phyloP scores from a whole-genome alignment of 1,140 invertebrate genomes.

The Procambarus clarkii region DNA sequence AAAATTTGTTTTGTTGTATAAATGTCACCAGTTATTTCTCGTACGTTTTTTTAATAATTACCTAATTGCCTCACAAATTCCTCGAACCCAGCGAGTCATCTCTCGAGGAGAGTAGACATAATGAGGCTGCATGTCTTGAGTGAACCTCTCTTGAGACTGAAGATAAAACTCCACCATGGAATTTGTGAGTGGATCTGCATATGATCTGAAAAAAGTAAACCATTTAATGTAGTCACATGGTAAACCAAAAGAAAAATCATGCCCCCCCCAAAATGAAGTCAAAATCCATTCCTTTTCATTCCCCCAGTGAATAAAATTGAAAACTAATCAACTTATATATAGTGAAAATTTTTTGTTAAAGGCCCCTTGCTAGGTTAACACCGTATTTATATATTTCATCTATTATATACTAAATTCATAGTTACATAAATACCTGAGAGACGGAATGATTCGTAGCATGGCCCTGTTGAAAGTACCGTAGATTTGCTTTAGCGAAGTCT shows the following conservation, averaged over 20 bases:
- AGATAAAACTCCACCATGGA: conserved; percentile 99
- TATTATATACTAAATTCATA: no score
- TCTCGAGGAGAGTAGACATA: conserved; percentile 99
- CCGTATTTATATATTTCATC: no score
- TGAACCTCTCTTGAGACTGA: conserved; percentile 97
- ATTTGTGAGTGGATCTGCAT: conserved; percentile 96
- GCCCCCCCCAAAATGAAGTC: no score
- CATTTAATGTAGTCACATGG: neutral
- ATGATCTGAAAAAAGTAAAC: conserved; percentile 80
- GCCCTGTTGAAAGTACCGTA: conserved; percentile 83
- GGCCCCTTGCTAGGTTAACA: no score
- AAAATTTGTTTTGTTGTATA: no score
- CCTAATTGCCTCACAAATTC: conserved; percentile 98
- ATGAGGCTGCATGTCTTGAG: conserved; percentile 99
- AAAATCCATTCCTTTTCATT: no score
- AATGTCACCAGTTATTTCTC: no score
- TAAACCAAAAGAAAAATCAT: neutral
- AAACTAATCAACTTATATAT: no score
- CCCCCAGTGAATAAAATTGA: no score
- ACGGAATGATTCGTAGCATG: conserved; percentile 80
- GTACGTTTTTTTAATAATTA: conserved; percentile 69
- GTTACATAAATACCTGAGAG: conserved; percentile 74
- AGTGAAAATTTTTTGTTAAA: no score
- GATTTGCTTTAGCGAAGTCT: conserved; percentile 95
- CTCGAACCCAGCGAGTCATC: conserved; percentile 99